A percentile compares a stretch with the other conserved stretches of the same genome.
Conservation (phyloP, 2,888 invertebrate genomes). For the Archips crataeganus region DNA sequence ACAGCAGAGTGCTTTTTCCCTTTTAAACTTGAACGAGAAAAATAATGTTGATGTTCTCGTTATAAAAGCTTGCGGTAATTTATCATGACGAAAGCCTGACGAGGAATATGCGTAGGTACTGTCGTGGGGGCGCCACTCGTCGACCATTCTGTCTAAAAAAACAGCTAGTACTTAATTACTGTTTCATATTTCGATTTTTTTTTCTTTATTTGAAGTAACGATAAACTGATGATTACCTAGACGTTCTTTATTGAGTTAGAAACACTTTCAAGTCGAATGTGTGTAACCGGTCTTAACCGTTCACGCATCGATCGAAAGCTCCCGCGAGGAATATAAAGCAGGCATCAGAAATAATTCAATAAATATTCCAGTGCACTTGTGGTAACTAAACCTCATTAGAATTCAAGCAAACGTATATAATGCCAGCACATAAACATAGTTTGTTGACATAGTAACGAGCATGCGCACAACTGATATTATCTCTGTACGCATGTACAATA, state of each 20-base stretch:
- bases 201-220: not conserved
- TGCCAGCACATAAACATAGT: conserved; percentile 51
- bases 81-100: not conserved
- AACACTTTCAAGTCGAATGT: conserved; percentile 15
- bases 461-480: conserved; percentile 74
- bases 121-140: not conserved
- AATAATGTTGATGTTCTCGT: conserved; percentile 2
- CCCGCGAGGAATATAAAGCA: conserved; percentile 36
- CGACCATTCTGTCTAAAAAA: not conserved
- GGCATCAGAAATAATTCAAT: conserved; percentile 39
- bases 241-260: not conserved
- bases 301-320: conserved; percentile 37
- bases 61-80: not conserved
- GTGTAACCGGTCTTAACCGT: conserved; percentile 24
- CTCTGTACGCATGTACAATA: conserved; percentile 71
- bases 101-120: not conserved
- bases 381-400: conserved; percentile 33
- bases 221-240: not conserved
- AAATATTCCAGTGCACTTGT: conserved; percentile 38
- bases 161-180: not conserved
- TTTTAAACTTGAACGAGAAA: conserved; percentile 7
- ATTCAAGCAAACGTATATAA: conserved; percentile 48
- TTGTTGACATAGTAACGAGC: conserved; percentile 80
- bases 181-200: not conserved
- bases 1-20: conserved; percentile 6